Percentiles rank a stretch among this genome's conserved stretches.
These are phyloP conservation scores for Anarhynchus alexandrinus DNA, from an alignment of 2,113 vertebrate genomes.

Conservation along the genomic window DNA sequence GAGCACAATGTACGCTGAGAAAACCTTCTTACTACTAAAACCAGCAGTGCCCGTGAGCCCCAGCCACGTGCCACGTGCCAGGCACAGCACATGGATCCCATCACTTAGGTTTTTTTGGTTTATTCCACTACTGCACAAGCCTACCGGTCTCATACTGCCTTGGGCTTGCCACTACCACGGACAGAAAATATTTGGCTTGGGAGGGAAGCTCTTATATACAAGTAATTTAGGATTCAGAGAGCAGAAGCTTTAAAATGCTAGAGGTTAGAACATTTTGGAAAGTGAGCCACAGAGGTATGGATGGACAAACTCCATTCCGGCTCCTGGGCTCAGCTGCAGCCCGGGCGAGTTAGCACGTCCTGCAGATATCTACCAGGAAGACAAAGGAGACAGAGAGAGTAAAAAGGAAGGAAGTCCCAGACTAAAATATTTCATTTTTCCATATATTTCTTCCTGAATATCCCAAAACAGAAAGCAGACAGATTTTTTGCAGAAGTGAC, in stretches of 20 bases:
- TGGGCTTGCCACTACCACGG: neutral
- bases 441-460: constrained; percentile 17
- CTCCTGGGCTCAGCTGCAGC: neutral
- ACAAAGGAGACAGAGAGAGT: neutral
- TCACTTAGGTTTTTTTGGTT: neutral
- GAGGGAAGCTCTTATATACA: neutral
- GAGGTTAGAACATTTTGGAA: neutral
- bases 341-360: neutral
- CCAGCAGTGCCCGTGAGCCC: neutral
- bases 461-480: constrained; percentile 20
- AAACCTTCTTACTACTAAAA: neutral
- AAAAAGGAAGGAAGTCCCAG: constrained; percentile 29
- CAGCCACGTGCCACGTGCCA: neutral
- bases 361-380: neutral
- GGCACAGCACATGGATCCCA: neutral
- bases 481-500: constrained; percentile 36
- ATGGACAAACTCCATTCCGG: accelerated
- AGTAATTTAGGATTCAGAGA: neutral
- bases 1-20: neutral
- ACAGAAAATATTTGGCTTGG: neutral
- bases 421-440: neutral
- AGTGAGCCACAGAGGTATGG: neutral
- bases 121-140: neutral
- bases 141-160: neutral
- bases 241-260: neutral